phyloP scores from a whole-genome alignment of 2,888 invertebrate genomes.

The Spodoptera exigua region DNA sequence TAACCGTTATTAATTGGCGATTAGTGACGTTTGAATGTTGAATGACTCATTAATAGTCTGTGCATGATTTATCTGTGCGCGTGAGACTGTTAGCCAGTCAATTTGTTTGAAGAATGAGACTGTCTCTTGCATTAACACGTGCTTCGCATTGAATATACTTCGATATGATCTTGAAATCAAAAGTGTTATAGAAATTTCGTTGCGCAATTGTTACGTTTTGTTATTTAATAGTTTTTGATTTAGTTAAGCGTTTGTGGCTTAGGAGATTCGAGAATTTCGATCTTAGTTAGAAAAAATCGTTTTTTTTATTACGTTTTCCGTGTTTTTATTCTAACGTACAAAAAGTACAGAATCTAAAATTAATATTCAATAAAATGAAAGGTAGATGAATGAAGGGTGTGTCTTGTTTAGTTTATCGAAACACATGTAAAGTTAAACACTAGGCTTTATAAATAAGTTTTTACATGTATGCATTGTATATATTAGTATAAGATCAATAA shows the following conservation, averaged over 20 bases:
- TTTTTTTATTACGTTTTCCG: too few species aligned
- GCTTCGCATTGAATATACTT: conserved; percentile 18
- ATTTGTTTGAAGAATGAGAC: conserved; percentile 40
- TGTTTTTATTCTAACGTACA: neutral
- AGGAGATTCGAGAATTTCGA: neutral
- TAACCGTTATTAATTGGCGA: conserved; percentile 77
- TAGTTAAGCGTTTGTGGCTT: conserved; percentile 1
- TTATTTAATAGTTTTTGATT: conserved; percentile 17
- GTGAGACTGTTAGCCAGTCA: conserved; percentile 41
- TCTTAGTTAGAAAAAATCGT: too few species aligned
- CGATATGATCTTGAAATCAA: conserved; percentile 38
- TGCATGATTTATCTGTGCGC: conserved; percentile 60
- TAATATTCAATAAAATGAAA: conserved; percentile 26
- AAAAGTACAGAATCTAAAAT: neutral
- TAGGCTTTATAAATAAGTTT: conserved; percentile 6
- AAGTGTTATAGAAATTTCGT: conserved; percentile 33
- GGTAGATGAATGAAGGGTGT: conserved; percentile 11
- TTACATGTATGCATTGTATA: neutral
- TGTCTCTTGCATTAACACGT: conserved; percentile 15
- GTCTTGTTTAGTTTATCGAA: conserved; percentile 20
- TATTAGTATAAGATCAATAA: too few species aligned
- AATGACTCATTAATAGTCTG: conserved; percentile 66
- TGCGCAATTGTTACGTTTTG: conserved; percentile 27
- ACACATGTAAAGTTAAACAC: conserved; percentile 12
- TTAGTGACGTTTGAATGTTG: conserved; percentile 68